phyloP scores from a whole-genome alignment of 2,888 invertebrate genomes.

The Meiosimyza platycephala region DNA sequence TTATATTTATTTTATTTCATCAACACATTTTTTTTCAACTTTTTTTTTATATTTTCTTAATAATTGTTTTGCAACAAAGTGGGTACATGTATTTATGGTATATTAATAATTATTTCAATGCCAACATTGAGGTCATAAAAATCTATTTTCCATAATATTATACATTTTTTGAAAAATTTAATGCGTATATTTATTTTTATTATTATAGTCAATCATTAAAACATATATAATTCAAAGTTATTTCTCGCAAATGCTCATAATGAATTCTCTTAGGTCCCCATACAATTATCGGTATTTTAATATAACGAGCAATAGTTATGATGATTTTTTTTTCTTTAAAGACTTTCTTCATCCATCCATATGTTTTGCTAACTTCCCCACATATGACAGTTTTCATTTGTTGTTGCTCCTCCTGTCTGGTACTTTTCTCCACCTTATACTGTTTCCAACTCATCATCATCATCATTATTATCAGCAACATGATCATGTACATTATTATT shows the following conservation, averaged over 20 bases:
- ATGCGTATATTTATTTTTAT: background rate
- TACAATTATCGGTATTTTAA: no score
- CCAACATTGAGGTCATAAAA: conserved; percentile 1
- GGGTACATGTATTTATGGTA: background rate
- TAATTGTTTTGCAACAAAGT: conserved; percentile 21
- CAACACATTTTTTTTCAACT: background rate
- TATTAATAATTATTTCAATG: conserved; percentile 12
- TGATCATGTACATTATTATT: background rate
- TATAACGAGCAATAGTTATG: no score
- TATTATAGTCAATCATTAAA: background rate
- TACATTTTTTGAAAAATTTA: background rate
- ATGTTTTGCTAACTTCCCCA: background rate
- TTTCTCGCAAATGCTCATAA: no score
- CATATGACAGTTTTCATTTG: conserved; percentile 2
- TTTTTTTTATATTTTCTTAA: conserved; percentile 5
- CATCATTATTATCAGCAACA: no score
- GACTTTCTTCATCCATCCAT: background rate
- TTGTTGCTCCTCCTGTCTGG: background rate
- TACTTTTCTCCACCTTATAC: background rate
- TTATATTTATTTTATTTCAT: no score
- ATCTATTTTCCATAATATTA: background rate
- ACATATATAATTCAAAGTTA: no score
- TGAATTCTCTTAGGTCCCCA: background rate
- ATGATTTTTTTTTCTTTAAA: no score
- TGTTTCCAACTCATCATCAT: background rate